Percentiles rank a stretch among this genome's conserved stretches.
These are phyloP conservation scores for Arvicanthis niloticus DNA, from an alignment of 2,113 vertebrate species.

Conservation along the genomic window DNA sequence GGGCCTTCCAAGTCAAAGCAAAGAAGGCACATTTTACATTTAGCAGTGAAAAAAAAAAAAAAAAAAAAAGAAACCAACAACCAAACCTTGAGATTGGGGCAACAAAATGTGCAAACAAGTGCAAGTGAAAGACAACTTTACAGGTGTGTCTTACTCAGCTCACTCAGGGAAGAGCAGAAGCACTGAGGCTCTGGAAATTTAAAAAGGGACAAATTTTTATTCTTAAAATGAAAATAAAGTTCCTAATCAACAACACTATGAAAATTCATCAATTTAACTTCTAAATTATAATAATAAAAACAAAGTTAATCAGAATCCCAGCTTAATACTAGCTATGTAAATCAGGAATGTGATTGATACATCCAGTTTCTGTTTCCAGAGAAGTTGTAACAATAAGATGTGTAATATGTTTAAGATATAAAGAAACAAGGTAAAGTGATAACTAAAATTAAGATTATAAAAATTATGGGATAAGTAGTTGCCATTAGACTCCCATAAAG, in stretches of 20 bases:
- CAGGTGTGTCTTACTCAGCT: not conserved
- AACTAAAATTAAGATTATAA: conserved; percentile 33
- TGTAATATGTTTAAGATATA: not conserved
- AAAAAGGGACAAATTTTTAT: conserved; percentile 23
- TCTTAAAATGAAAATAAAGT: conserved; percentile 29
- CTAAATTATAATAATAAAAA: conserved; percentile 33
- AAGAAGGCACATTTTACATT: not conserved
- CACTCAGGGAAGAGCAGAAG: conserved; percentile 1
- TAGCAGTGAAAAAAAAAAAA: not conserved
- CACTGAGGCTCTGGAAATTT: not conserved
- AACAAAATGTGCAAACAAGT: not conserved
- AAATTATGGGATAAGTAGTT: not conserved
- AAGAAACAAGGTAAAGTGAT: conserved; percentile 5
- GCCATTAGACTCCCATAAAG: not conserved
- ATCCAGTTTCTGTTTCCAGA: not conserved
- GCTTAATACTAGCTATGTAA: not conserved
- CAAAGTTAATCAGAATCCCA: not conserved
- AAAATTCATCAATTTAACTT: not conserved
- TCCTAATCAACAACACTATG: conserved; percentile 27
- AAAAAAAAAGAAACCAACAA: not conserved
- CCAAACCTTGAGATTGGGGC: not conserved
- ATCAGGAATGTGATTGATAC: not conserved
- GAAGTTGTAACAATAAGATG: not conserved
- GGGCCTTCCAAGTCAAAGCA: not conserved
- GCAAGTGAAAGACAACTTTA: not conserved